A percentile compares a stretch with the other conserved stretches of the same genome.
Conservation (phyloP, 2,797 vertebrate species). For the Sebastes reedi region DNA sequence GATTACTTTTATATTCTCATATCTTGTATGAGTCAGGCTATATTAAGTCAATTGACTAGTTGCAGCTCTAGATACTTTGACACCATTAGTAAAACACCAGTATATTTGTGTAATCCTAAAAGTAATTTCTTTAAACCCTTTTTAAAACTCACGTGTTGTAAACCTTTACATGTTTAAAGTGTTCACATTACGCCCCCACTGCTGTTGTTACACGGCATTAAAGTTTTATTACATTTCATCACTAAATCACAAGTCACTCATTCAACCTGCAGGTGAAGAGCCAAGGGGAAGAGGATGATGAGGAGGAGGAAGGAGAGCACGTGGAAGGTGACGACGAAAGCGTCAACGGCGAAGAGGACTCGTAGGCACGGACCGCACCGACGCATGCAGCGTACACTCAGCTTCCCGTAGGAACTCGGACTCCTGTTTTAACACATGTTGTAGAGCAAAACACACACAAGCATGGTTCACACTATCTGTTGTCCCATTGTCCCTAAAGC, state of each 20-base stretch:
- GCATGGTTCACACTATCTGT: constrained; percentile 60
- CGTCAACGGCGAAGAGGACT: constrained; percentile 89
- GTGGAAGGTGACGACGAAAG: constrained; percentile 91
- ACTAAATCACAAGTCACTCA: neutral
- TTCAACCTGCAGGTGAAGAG: constrained; percentile 76
- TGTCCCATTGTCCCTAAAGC: constrained; percentile 44
- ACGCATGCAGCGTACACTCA: constrained; percentile 36
- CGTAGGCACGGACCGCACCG: constrained; percentile 67
- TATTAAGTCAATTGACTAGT: neutral
- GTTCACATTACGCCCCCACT: too few species aligned
- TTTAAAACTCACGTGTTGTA: fast-evolving
- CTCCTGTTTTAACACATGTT: constrained; percentile 71
- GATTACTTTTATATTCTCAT: neutral
- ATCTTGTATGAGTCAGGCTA: neutral
- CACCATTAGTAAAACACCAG: too few species aligned
- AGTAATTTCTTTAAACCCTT: neutral
- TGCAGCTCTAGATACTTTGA: neutral
- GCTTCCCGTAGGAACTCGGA: constrained; percentile 59
- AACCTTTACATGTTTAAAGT: too few species aligned
- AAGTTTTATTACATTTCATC: neutral
- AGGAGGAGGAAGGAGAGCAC: constrained; percentile 84
- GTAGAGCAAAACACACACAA: constrained; percentile 49
- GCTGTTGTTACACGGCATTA: too few species aligned
- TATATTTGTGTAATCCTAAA: neutral
- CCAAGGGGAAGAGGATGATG: constrained; percentile 82